Conservation (phyloP, 2,113 vertebrate species). For the Oostethus manadensis region DNA sequence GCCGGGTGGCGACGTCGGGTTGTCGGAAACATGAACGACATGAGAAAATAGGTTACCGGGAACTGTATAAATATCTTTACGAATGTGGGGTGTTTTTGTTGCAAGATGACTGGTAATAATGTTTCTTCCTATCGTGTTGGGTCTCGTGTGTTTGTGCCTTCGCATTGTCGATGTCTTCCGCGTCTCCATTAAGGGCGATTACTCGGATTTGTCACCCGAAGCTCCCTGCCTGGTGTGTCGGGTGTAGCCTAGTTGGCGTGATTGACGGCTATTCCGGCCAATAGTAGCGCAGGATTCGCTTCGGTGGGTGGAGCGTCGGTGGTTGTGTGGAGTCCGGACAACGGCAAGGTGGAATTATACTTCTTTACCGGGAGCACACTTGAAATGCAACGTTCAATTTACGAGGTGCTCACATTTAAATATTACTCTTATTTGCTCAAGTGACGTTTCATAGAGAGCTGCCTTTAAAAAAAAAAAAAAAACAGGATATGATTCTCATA, state of each 20-base stretch:
- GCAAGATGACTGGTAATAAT: neutral
- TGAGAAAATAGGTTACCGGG: constrained; percentile 9
- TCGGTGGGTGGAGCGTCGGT: constrained; percentile 30
- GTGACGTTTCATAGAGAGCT: no score
- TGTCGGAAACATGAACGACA: constrained; percentile 17
- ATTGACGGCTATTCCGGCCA: constrained; percentile 56
- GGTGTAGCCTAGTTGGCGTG: constrained; percentile 67
- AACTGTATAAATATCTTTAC: neutral
- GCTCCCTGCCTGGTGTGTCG: constrained; percentile 62
- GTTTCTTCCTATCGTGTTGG: neutral
- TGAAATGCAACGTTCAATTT: no score
- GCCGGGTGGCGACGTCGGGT: constrained; percentile 59
- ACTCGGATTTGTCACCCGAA: constrained; percentile 63
- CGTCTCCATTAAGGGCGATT: constrained; percentile 17
- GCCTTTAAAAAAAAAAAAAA: no score
- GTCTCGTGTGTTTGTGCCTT: constrained; percentile 1
- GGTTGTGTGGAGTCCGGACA: constrained; percentile 14
- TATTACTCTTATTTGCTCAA: no score
- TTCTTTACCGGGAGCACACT: no score
- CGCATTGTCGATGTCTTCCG: neutral
- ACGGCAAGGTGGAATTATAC: neutral
- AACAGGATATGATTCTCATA: no score
- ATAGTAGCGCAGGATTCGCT: constrained; percentile 37
- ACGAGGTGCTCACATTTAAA: no score
- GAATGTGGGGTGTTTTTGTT: constrained; percentile 13